Evolutionary conservation across 2,888 invertebrate genomes (phyloP).

Genomic region (Muschampia plurimacula): DNA sequence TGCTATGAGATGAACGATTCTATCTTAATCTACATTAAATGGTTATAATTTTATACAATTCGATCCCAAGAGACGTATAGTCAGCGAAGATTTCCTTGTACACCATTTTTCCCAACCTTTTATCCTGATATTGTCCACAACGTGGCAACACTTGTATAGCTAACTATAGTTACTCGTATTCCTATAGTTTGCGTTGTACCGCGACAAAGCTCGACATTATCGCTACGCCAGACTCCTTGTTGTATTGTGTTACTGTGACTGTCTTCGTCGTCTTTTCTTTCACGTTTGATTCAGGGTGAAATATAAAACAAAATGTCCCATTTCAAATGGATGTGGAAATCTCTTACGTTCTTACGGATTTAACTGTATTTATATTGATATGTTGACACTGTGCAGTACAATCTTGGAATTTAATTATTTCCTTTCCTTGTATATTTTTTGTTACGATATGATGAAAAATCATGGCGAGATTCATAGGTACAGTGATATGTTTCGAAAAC

Average conservation of each 20-base stretch:
- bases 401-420: too few relatives aligned
- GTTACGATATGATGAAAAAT: too few relatives aligned
- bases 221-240: constrained; percentile 45
- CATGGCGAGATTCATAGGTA: too few relatives aligned
- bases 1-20: too few relatives aligned
- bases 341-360: neutral
- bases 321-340: neutral
- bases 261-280: constrained; percentile 25
- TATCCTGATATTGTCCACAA: constrained; percentile 2
- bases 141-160: constrained; percentile 1
- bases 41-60: neutral
- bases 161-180: neutral
- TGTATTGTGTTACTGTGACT: constrained; percentile 44
- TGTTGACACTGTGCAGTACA: too few relatives aligned
- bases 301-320: neutral
- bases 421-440: too few relatives aligned
- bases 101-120: neutral
- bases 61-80: neutral
- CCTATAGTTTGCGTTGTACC: constrained; percentile 8
- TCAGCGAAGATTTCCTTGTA: neutral
- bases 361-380: neutral
- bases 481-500: too few relatives aligned
- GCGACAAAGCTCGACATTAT: constrained; percentile 29
- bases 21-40: neutral
- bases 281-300: constrained; percentile 15